Evolutionary conservation across 2,888 invertebrate genomes (phyloP).

Genomic region (Encarsia formosa): DNA sequence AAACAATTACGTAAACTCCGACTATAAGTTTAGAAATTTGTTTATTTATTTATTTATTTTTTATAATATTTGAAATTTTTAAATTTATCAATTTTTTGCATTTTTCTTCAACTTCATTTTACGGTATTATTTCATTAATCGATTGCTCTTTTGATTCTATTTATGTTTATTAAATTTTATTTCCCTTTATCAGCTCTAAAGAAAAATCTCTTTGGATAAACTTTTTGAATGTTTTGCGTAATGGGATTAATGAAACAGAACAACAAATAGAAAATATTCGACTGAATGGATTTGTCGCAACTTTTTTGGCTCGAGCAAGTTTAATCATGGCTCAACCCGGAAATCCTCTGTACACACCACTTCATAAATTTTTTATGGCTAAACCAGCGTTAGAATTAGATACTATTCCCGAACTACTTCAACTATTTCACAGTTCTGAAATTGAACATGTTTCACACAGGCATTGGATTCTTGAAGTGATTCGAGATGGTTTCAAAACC

Average conservation of each 20-base stretch:
- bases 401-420: slow-evolving; percentile 83
- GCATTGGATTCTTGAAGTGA: slow-evolving; percentile 72
- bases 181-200: slow-evolving; percentile 52
- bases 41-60: too few relatives aligned
- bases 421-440: slow-evolving; percentile 76
- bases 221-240: slow-evolving; percentile 64
- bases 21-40: too few relatives aligned
- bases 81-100: too few relatives aligned
- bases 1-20: too few relatives aligned
- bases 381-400: slow-evolving; percentile 73
- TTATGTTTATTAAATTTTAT: too few relatives aligned
- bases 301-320: slow-evolving; percentile 69
- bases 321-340: slow-evolving; percentile 71
- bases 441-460: slow-evolving; percentile 66
- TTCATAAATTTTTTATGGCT: slow-evolving; percentile 74
- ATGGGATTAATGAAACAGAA: slow-evolving; percentile 54
- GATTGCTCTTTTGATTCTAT: too few relatives aligned
- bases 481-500: slow-evolving; percentile 72
- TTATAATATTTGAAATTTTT: too few relatives aligned
- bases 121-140: too few relatives aligned
- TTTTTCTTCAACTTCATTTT: too few relatives aligned
- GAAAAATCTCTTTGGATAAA: slow-evolving; percentile 66
- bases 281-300: slow-evolving; percentile 60
- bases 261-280: slow-evolving; percentile 33
- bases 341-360: slow-evolving; percentile 70